A percentile compares a stretch with the other conserved stretches of the same genome.
These are phyloP conservation scores for Globicephala melas DNA, from an alignment of 2,113 vertebrate species.

Conservation along the genomic window DNA sequence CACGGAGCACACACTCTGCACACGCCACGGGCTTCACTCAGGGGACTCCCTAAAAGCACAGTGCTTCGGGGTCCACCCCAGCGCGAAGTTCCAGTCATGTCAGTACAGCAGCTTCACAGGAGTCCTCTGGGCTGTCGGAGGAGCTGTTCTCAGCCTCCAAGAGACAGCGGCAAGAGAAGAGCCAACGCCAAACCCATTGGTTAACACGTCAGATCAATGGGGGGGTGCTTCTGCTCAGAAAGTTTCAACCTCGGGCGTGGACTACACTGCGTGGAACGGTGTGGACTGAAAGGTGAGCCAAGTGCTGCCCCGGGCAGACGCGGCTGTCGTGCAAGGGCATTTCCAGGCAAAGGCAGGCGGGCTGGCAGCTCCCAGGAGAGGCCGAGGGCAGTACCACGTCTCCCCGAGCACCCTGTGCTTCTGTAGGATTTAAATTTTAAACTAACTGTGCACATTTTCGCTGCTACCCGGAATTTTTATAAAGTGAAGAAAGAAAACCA, in stretches of 20 bases:
- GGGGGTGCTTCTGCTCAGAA: fast-evolving
- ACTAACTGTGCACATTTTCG: background rate
- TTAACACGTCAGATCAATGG: fast-evolving
- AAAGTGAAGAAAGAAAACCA: background rate
- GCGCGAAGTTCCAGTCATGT: too few species aligned
- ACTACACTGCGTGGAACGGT: fast-evolving
- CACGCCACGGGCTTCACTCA: background rate
- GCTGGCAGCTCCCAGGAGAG: background rate
- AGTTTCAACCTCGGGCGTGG: fast-evolving
- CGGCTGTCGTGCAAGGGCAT: background rate
- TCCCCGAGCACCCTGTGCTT: background rate
- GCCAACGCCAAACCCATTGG: fast-evolving
- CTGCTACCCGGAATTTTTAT: background rate
- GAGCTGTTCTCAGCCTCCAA: background rate
- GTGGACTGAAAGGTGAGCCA: background rate
- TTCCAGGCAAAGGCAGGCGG: background rate
- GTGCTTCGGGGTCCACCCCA: background rate
- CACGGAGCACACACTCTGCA: fast-evolving
- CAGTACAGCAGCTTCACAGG: background rate
- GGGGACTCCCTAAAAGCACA: background rate
- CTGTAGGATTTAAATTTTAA: background rate
- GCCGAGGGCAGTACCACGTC: too few species aligned
- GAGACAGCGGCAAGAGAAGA: background rate
- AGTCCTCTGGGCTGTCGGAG: background rate
- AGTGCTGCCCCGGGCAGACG: background rate